Evolutionary conservation across 2,797 vertebrate genomes (phyloP), one percentile per base, ranked within the genome.

Genomic region (Enteromius unitaeniatus): DNA sequence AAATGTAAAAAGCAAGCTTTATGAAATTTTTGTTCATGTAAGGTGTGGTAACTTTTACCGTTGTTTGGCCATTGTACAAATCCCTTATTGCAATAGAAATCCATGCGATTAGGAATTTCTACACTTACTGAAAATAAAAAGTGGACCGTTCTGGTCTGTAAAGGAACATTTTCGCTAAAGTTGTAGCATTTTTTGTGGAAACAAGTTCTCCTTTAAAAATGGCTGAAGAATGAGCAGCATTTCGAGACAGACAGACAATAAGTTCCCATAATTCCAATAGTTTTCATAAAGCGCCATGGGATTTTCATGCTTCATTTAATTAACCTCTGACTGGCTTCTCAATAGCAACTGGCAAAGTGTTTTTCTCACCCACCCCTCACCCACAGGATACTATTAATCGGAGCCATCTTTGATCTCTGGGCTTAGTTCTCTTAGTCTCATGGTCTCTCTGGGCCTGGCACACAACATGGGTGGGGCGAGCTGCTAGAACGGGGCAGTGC

Each of bases 301-400:
- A 72, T 85, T 88, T 89, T 84, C 69, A 84, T 60, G 81, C 81
- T 84, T 87, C 76, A 58, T 89, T 89, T 87, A 72, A 86, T 89
- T 88, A 90, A 86, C 79, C 84, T 85, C 81, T 88, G 82, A 90
- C 89, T 89, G 89, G 78, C 90, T 91, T 55, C 84, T 88, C 73
- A 65, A 79, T 69, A 82, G 77, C 83, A 85, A 78, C 73, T 85
- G 84, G 85, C 81, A 84, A 83, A 58, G 79, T 86, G 73, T 79
- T 83, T 84, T 80, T 79, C 49, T 14, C 2, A 51, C 85, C 42
- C 49, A 26, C 62, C 87, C 87, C 73, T 67, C 69, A 84, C 84
- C 40, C 75, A 87, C 89, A 81, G 87, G 88, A 84, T 89, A 78
- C 90, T 90, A 87, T 90, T 92, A 94, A 94, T 93, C 89, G 89